Evolutionary conservation across 1,140 invertebrate species (phyloP).

Genomic region (Leptinotarsa undecemlineata): DNA sequence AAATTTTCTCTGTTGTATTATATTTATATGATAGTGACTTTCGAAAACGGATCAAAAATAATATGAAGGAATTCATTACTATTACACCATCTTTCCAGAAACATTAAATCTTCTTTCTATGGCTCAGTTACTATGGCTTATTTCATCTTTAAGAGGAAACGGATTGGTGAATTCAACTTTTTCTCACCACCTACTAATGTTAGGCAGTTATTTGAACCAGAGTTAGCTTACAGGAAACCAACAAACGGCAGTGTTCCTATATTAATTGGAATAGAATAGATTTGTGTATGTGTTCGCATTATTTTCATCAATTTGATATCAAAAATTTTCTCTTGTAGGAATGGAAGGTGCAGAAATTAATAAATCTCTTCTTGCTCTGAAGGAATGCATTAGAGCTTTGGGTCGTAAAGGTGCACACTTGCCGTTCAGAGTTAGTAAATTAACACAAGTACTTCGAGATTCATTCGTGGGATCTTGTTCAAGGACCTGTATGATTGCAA

Average conservation of each 20-base stretch:
- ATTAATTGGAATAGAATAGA: no score
- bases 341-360: constrained; percentile 84
- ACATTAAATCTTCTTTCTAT: no score
- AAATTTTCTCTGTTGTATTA: no score
- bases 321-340: constrained; percentile 48
- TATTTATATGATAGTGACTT: no score
- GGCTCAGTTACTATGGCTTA: not conserved
- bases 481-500: constrained; percentile 81
- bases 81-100: no score
- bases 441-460: constrained; percentile 76
- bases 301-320: no score
- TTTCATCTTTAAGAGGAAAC: not conserved
- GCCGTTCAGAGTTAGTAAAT: constrained; percentile 74
- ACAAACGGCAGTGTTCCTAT: not conserved
- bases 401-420: constrained; percentile 71
- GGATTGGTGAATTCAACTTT: not conserved
- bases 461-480: constrained; percentile 77
- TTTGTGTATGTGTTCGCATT: no score
- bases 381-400: constrained; percentile 78
- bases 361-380: constrained; percentile 75
- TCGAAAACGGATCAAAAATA: no score
- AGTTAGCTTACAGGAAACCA: not conserved
- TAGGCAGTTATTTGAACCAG: not conserved
- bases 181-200: not conserved
- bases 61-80: no score